Percentiles rank a stretch among this genome's conserved stretches.
Evolutionary conservation across 2,797 vertebrate genomes (phyloP).

Genomic region (Eulemur rubriventer): DNA sequence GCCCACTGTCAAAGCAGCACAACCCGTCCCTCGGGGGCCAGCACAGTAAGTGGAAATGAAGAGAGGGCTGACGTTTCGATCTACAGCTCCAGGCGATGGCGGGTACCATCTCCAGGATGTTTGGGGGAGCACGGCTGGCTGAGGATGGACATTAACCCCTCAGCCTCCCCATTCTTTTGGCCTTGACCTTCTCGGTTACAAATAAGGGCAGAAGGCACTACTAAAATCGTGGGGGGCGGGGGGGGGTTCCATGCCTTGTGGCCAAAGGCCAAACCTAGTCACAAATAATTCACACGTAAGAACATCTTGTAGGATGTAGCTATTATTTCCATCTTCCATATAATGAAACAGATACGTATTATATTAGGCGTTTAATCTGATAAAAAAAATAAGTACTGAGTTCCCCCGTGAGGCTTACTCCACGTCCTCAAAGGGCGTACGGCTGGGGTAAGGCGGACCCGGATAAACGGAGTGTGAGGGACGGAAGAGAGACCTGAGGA

Average conservation of each 20-base stretch:
- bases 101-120: conserved; percentile 62
- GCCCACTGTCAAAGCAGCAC: not conserved
- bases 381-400: not conserved
- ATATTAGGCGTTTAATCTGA: not conserved
- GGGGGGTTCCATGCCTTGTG: accelerated
- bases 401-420: not conserved
- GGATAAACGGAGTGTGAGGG: accelerated
- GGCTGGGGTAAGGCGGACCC: not conserved
- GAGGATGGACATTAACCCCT: conserved; percentile 63
- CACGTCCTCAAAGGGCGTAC: not conserved
- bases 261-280: not conserved
- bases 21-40: conserved; percentile 43
- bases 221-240: accelerated
- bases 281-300: not conserved
- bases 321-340: not conserved
- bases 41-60: conserved; percentile 59
- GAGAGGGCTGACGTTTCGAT: conserved; percentile 71
- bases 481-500: not conserved
- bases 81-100: conserved; percentile 45
- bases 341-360: not conserved
- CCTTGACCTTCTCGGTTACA: conserved; percentile 34
- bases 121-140: conserved; percentile 35
- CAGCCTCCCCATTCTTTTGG: conserved; percentile 61
- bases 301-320: not conserved
- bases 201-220: not conserved